Conservation (phyloP, 2,888 invertebrate species). For the Volucella inanis region DNA sequence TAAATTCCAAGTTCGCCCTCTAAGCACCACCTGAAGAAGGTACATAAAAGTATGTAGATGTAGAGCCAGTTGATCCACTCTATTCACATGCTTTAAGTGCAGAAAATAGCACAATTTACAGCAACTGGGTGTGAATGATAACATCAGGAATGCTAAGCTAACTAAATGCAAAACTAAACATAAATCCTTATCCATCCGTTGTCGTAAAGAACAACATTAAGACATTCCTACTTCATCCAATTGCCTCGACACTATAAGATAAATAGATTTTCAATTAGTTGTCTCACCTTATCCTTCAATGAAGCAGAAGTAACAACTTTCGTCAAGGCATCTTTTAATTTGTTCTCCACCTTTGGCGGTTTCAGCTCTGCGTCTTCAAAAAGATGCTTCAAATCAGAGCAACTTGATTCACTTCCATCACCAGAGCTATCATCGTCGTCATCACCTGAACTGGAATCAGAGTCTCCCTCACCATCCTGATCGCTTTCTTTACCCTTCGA, state of each 20-base stretch:
- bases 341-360: conserved; percentile 69
- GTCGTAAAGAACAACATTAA: too few species aligned
- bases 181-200: too few species aligned
- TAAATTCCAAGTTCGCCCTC: too few species aligned
- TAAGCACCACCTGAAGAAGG: too few species aligned
- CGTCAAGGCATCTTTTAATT: conserved; percentile 69
- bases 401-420: conserved; percentile 70
- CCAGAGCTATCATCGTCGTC: conserved; percentile 80
- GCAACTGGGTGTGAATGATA: too few species aligned
- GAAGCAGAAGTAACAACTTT: conserved; percentile 68
- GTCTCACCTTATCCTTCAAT: conserved; percentile 73
- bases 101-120: too few species aligned
- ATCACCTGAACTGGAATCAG: conserved; percentile 75
- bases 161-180: too few species aligned
- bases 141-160: too few species aligned
- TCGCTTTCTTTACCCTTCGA: conserved; percentile 87
- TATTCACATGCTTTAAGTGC: too few species aligned
- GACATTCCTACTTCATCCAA: neutral
- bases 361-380: conserved; percentile 76
- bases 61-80: too few species aligned
- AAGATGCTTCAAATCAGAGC: conserved; percentile 78
- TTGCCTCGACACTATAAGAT: conserved; percentile 76
- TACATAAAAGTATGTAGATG: too few species aligned
- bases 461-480: conserved; percentile 78
- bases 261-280: conserved; percentile 1